Evolutionary conservation across 2,888 invertebrate genomes (phyloP).

Genomic region (Nysson spinosus): DNA sequence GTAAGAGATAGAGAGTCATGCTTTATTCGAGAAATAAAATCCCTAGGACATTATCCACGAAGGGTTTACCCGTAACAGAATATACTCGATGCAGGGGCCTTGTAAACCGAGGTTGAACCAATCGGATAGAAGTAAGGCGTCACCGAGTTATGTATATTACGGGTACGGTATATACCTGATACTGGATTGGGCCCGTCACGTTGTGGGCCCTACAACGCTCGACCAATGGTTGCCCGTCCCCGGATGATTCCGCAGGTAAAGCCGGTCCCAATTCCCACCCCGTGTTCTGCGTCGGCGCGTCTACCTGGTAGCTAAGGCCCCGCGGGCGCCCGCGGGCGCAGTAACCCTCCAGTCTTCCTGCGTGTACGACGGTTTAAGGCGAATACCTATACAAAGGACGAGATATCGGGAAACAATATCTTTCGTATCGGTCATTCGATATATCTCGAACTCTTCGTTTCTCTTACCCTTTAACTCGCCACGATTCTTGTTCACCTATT

Average conservation of each 20-base stretch:
- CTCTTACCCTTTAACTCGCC: background rate
- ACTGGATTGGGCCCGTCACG: constrained; percentile 49
- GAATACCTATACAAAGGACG: constrained; percentile 66
- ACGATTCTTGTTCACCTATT: constrained; percentile 2
- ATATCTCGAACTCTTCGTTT: constrained; percentile 37
- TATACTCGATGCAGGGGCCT: constrained; percentile 8
- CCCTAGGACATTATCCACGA: constrained; percentile 57
- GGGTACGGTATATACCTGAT: no score
- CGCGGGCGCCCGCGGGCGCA: constrained; percentile 77
- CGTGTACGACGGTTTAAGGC: constrained; percentile 74
- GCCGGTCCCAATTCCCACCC: constrained; percentile 60
- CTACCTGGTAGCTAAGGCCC: constrained; percentile 77
- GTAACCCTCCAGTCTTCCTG: constrained; percentile 77
- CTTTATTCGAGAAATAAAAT: constrained; percentile 64
- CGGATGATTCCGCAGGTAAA: constrained; percentile 49
- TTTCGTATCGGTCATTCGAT: constrained; percentile 58
- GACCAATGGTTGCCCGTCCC: constrained; percentile 59
- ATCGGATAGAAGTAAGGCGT: constrained; percentile 48
- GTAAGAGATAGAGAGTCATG: constrained; percentile 49
- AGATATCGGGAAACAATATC: constrained; percentile 70
- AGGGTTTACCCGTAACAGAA: constrained; percentile 39
- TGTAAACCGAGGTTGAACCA: constrained; percentile 30
- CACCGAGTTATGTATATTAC: constrained; percentile 14
- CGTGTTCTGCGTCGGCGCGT: constrained; percentile 51
- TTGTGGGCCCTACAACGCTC: background rate